Conservation (phyloP, 1,140 invertebrate genomes). For the Drosophila pseudoananassae region DNA sequence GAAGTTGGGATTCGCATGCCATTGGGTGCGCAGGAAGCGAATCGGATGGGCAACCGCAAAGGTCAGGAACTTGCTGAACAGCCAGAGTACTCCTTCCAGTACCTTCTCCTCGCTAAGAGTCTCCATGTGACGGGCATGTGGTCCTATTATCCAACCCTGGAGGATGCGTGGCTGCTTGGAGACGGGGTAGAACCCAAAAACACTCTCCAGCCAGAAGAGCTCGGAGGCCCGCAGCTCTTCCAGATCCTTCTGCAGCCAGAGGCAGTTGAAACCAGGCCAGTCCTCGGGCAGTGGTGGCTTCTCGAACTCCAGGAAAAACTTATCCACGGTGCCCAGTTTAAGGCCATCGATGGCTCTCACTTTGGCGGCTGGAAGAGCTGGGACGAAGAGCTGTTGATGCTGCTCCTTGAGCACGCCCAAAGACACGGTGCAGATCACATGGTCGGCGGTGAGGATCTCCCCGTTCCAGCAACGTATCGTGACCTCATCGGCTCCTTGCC, state of each 20-base stretch:
- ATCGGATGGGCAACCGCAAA: conserved; percentile 48
- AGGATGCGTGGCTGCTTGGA: conserved; percentile 88
- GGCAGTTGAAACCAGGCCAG: conserved; percentile 84
- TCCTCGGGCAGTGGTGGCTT: conserved; percentile 87
- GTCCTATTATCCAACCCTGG: conserved; percentile 87
- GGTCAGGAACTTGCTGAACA: conserved; percentile 84
- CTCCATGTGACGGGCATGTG: conserved; percentile 86
- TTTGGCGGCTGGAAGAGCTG: conserved; percentile 87
- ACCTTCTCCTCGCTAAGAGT: conserved; percentile 85
- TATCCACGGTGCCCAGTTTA: conserved; percentile 89
- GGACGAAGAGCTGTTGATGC: conserved; percentile 86
- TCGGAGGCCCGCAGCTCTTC: conserved; percentile 59
- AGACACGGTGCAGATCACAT: conserved; percentile 89
- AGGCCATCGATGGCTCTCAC: conserved; percentile 87
- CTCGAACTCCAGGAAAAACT: conserved; percentile 90
- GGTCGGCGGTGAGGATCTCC: conserved; percentile 86
- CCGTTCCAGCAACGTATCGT: conserved; percentile 86
- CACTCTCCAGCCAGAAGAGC: conserved; percentile 86
- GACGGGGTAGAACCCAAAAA: conserved; percentile 88
- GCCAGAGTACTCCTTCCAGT: conserved; percentile 81
- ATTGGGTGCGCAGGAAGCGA: conserved; percentile 84
- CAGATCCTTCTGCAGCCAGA: conserved; percentile 85
- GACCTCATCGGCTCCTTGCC: conserved; percentile 56
- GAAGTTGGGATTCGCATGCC: conserved; percentile 88
- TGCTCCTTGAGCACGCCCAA: conserved; percentile 89